Conservation (phyloP, 1,140 invertebrate species). For the Drosophila bifasciata region DNA sequence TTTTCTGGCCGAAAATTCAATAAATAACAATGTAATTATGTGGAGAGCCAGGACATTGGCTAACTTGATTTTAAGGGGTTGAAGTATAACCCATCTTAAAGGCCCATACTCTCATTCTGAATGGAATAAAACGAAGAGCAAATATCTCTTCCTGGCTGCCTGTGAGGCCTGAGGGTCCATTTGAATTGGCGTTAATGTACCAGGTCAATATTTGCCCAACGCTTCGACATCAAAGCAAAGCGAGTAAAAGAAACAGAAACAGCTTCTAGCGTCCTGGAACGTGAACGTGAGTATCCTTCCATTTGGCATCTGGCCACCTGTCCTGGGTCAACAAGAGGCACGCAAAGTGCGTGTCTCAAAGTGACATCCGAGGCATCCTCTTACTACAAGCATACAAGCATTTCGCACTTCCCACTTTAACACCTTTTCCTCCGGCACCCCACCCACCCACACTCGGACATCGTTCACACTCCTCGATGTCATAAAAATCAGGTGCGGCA, state of each 20-base stretch:
- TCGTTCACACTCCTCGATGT: constrained; percentile 17
- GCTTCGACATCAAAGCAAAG: constrained; percentile 64
- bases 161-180: constrained; percentile 11
- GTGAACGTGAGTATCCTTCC: constrained; percentile 48
- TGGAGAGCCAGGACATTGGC: constrained; percentile 43
- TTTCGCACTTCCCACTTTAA: constrained; percentile 34
- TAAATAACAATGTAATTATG: constrained; percentile 82
- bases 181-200: constrained; percentile 66
- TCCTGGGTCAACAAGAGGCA: constrained; percentile 56
- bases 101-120: constrained; percentile 8
- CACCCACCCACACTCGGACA: background rate
- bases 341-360: constrained; percentile 37
- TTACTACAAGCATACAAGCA: no score
- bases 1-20: constrained; percentile 66
- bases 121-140: constrained; percentile 33
- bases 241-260: background rate
- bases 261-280: constrained; percentile 22
- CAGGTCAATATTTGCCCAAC: constrained; percentile 64
- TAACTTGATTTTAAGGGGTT: constrained; percentile 44
- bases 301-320: constrained; percentile 20
- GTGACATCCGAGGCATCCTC: constrained; percentile 1
- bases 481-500: constrained; percentile 58
- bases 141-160: constrained; percentile 2
- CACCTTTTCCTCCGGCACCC: constrained; percentile 31
- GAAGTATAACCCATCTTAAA: constrained; percentile 5